A percentile compares a stretch with the other conserved stretches of the same genome.
Evolutionary conservation across 1,140 invertebrate genomes (phyloP).

Genomic region (Calephelis nemesis): DNA sequence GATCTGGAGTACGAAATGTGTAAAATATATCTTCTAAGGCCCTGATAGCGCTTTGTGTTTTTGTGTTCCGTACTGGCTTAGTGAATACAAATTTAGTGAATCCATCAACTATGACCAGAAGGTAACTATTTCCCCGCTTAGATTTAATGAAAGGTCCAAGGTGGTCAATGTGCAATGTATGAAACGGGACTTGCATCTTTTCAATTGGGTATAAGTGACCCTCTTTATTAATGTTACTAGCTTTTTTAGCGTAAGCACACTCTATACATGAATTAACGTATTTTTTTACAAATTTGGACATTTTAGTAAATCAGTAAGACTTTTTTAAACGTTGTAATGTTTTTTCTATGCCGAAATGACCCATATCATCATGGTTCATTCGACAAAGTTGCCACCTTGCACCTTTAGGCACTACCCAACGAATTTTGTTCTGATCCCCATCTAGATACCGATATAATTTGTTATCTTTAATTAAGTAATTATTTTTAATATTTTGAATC

Average conservation of each 20-base stretch:
- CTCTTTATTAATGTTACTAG: too few species aligned
- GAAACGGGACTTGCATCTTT: too few species aligned
- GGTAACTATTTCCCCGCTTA: too few species aligned
- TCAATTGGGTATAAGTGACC: too few species aligned
- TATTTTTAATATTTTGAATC: slow-evolving; percentile 30
- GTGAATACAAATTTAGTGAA: neutral
- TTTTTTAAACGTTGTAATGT: slow-evolving; percentile 33
- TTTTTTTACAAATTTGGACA: neutral
- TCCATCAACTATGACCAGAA: too few species aligned
- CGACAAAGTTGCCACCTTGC: too few species aligned
- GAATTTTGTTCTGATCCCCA: slow-evolving; percentile 24
- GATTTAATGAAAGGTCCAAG: too few species aligned
- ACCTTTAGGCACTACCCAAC: too few species aligned
- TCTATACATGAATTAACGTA: too few species aligned
- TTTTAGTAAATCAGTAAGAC: neutral
- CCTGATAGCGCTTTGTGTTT: slow-evolving; percentile 5
- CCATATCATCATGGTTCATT: too few species aligned
- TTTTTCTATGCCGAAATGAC: slow-evolving; percentile 36
- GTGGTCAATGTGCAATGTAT: too few species aligned
- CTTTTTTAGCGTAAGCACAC: too few species aligned
- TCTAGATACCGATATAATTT: slow-evolving; percentile 26
- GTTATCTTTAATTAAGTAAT: slow-evolving; percentile 34
- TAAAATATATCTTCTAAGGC: slow-evolving; percentile 10
- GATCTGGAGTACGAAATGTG: slow-evolving; percentile 1
- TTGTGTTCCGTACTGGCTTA: neutral